A percentile compares a stretch with the other conserved stretches of the same genome.
Evolutionary conservation across 2,888 invertebrate genomes (phyloP).

Genomic region (Agrochola circellaris): DNA sequence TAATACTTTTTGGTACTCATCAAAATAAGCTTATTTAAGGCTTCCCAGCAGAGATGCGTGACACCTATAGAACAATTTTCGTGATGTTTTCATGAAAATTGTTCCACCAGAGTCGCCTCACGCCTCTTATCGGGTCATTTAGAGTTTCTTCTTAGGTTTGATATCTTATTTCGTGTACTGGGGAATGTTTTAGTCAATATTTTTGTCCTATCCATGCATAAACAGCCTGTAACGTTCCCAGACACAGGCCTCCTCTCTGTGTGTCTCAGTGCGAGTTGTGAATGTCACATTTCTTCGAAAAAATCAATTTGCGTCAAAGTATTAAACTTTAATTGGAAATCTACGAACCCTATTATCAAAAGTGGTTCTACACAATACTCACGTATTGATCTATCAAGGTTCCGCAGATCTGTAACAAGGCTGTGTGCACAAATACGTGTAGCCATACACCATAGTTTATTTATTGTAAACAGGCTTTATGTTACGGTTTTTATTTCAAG

Average conservation of each 20-base stretch:
- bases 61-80: too few species aligned
- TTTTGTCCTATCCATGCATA: neutral
- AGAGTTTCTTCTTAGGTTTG: neutral
- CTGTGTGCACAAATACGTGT: conserved; percentile 14
- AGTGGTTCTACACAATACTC: conserved; percentile 5
- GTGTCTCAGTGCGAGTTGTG: neutral
- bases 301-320: neutral
- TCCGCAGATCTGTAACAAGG: conserved; percentile 34
- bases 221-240: too few species aligned
- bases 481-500: conserved; percentile 16
- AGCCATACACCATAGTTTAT: neutral
- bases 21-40: neutral
- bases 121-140: too few species aligned
- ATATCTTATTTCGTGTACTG: neutral
- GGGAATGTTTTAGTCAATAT: neutral
- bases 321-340: conserved; percentile 10
- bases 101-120: too few species aligned
- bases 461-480: conserved; percentile 30
- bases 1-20: neutral
- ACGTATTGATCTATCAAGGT: conserved; percentile 27
- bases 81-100: too few species aligned
- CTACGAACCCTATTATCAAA: neutral
- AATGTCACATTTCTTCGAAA: too few species aligned
- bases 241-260: neutral
- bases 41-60: too few species aligned